Conservation (phyloP, 2,797 vertebrate genomes). For the Sebastes diploproa region DNA sequence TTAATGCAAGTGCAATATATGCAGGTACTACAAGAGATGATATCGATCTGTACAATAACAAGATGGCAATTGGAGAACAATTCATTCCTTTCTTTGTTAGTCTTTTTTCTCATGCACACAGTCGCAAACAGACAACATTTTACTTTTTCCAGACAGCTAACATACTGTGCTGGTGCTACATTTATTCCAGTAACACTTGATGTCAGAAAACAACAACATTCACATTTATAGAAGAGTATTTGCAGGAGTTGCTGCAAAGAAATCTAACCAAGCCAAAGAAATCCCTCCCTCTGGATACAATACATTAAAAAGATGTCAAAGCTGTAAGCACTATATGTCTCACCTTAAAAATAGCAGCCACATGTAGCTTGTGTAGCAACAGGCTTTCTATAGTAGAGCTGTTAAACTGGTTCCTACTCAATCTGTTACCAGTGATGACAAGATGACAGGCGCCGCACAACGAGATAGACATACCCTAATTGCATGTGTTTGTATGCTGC, state of each 20-base stretch:
- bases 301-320: constrained; percentile 22
- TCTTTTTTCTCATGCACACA: neutral
- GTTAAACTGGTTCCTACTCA: constrained; percentile 46
- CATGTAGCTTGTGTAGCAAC: constrained; percentile 50
- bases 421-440: constrained; percentile 54
- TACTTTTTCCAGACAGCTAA: constrained; percentile 6
- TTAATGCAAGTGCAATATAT: constrained; percentile 2
- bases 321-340: constrained; percentile 25
- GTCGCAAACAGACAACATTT: neutral
- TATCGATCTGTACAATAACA: constrained; percentile 12
- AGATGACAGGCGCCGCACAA: constrained; percentile 21
- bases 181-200: constrained; percentile 12
- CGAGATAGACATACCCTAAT: neutral
- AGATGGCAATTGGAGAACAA: neutral
- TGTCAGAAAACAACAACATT: constrained; percentile 24
- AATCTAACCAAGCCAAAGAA: constrained; percentile 8
- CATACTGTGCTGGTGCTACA: neutral
- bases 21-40: neutral
- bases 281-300: neutral
- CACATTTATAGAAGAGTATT: constrained; percentile 1
- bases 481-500: neutral
- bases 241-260: constrained; percentile 2
- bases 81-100: neutral
- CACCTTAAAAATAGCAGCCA: constrained; percentile 59
- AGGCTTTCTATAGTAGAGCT: constrained; percentile 41